These are phyloP conservation scores for Chalcosyrphus nemorum DNA, from an alignment of 2,888 invertebrate genomes.

Conservation along the genomic window DNA sequence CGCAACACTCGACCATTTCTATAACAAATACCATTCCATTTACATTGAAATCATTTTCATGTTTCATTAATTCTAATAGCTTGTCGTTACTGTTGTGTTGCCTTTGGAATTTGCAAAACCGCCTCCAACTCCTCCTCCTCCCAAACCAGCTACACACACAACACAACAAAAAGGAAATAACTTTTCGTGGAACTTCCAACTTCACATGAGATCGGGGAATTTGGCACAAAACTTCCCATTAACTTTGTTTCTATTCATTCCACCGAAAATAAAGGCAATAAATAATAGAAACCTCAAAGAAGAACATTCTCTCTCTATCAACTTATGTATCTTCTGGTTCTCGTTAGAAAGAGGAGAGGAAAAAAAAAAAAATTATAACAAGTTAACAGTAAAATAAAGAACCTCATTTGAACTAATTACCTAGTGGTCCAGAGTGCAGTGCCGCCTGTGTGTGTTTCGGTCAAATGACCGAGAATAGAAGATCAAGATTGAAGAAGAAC, in stretches of 20 bases:
- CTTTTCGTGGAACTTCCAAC: slow-evolving; percentile 8
- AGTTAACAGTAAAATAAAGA: slow-evolving; percentile 47
- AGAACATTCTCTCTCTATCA: slow-evolving; percentile 17
- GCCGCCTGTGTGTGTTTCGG: slow-evolving; percentile 29
- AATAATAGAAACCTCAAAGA: slow-evolving; percentile 15
- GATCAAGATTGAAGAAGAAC: slow-evolving; percentile 29
- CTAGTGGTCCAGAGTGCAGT: slow-evolving; percentile 56
- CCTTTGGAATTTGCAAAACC: not conserved
- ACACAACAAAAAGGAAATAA: slow-evolving; percentile 2
- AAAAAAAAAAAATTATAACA: not conserved
- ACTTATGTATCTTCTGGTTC: not conserved
- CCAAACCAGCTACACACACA: not conserved
- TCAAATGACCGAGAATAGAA: slow-evolving; percentile 38
- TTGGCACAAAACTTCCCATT: slow-evolving; percentile 29
- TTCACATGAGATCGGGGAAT: slow-evolving; percentile 42
- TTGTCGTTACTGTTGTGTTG: slow-evolving; percentile 16
- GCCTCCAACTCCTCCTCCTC: not conserved
- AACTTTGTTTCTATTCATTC: slow-evolving; percentile 1
- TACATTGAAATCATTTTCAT: slow-evolving; percentile 42
- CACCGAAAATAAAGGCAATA: not conserved
- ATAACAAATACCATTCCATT: slow-evolving; percentile 1
- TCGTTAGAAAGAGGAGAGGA: slow-evolving; percentile 1
- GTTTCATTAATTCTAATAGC: slow-evolving; percentile 51
- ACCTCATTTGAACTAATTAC: slow-evolving; percentile 60
- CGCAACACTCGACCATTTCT: not conserved